Conservation (phyloP, 2,888 invertebrate genomes). For the Parnassius apollo region DNA sequence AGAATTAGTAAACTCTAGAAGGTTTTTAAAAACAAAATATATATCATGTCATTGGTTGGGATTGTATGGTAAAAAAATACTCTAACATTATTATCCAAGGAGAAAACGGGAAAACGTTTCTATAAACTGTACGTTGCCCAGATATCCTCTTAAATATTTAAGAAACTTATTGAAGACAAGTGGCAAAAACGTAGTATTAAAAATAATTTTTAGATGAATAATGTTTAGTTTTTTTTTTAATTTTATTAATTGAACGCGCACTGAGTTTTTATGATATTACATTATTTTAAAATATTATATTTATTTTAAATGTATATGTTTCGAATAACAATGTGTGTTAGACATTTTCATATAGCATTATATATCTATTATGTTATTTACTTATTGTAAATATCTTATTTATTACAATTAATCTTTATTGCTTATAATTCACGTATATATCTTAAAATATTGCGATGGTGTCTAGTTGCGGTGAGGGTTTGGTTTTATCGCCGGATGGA, state of each 20-base stretch:
- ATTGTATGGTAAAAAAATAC: too few species aligned
- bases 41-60: too few species aligned
- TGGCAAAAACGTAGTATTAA: too few species aligned
- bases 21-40: too few species aligned
- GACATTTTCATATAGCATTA: constrained; percentile 27
- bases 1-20: too few species aligned
- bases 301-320: constrained; percentile 22
- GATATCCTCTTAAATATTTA: too few species aligned
- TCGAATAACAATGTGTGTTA: constrained; percentile 10
- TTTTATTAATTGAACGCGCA: constrained; percentile 48
- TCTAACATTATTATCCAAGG: too few species aligned
- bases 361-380: constrained; percentile 27
- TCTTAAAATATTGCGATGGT: constrained; percentile 59
- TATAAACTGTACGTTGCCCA: too few species aligned
- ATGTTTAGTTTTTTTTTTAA: not conserved
- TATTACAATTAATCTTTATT: constrained; percentile 22
- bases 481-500: constrained; percentile 92
- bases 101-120: too few species aligned
- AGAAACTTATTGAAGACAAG: too few species aligned
- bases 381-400: constrained; percentile 12
- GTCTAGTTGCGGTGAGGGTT: constrained; percentile 95
- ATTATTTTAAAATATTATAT: constrained; percentile 29
- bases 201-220: too few species aligned
- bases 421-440: constrained; percentile 30
- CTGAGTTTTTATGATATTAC: constrained; percentile 47